A percentile compares a stretch with the other conserved stretches of the same genome.
Evolutionary conservation across 2,113 vertebrate species (phyloP).

Genomic region (Malurus elegans): DNA sequence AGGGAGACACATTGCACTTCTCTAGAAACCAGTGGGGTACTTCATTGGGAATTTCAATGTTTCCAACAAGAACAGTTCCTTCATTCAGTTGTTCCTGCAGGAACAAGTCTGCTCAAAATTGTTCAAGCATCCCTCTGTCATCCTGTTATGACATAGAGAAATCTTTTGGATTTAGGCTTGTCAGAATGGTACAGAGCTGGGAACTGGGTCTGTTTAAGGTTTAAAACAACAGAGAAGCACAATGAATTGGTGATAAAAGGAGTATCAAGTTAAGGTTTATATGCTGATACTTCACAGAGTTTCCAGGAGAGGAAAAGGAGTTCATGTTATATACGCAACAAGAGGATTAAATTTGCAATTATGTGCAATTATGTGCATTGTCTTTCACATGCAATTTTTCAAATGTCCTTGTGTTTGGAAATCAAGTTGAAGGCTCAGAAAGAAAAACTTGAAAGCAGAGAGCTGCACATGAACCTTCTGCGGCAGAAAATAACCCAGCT

Average conservation of each 20-base stretch:
- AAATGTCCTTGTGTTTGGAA: constrained; percentile 13
- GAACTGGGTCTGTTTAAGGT: neutral
- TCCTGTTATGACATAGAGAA: neutral
- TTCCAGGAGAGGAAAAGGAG: neutral
- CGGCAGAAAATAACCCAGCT: constrained; percentile 84
- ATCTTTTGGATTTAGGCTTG: neutral
- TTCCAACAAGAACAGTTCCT: neutral
- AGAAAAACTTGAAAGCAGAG: constrained; percentile 84
- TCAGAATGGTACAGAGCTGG: neutral
- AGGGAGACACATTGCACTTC: neutral
- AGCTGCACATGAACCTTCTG: constrained; percentile 85
- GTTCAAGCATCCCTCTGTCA: neutral
- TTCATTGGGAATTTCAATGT: neutral
- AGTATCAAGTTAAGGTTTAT: neutral
- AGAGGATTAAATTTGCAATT: neutral
- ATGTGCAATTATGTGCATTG: no score
- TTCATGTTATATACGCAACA: neutral
- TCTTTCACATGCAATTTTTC: neutral
- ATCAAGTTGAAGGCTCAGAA: constrained; percentile 85
- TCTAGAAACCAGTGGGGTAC: neutral
- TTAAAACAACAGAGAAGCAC: neutral
- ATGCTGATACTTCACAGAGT: neutral
- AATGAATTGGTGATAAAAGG: neutral
- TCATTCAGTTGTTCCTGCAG: neutral
- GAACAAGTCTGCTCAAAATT: neutral